Base-by-base conservation (phyloP, 2,113 vertebrate genomes). In the Ceyx cyanopectus region DNA sequence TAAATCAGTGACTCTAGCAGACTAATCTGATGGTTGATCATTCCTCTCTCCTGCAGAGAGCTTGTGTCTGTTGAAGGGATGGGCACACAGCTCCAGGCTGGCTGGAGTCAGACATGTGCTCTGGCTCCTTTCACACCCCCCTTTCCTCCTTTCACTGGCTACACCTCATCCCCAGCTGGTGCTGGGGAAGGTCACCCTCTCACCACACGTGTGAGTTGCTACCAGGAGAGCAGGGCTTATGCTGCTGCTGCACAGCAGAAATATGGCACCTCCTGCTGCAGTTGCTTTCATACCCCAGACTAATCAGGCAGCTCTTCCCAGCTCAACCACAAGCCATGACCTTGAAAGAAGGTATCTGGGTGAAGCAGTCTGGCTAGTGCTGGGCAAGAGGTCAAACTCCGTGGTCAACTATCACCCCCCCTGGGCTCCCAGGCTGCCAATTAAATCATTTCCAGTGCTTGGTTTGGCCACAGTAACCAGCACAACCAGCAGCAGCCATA, bases 381-480 rank as follows among this genome's bases (percentile, higher is more conserved):
- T 1, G 1, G 82, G 43, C 65, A 57, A 60, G 40, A 78, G 34
- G 74, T 85, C 84, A 81, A 72, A 61, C 61, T 75, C 7, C 62
- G 34, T 29, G 58, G 65, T 73, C 89, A 60, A 24, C 6, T 0
- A 66, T 2, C 1, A 37, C 18, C 75, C 75, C 81, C 81, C 65
- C 27, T 63, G 85, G 63, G 67, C 81, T 89, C 66, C 29, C 84
- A 85, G 75, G 27, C 89, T 65, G 15, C 37, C 84, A 77, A 57
- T 94, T 91, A 93, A 92, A 95, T 88, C 75, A 85, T 91, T 93
- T 16, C 90, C 72, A 85, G 21, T 4, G 67, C 73, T 90, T 81
- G 73, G 34, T 72, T 92, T 81, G 83, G 69, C 90, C 62, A 75
- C 80, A 87, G 78, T 4, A 86, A 88, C 43, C 58, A 89, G 72